A percentile compares a stretch with the other conserved stretches of the same genome.
These are phyloP conservation scores for Luidia sarsii DNA, from an alignment of 53 echinoderm and acorn worm species.

Conservation along the genomic window DNA sequence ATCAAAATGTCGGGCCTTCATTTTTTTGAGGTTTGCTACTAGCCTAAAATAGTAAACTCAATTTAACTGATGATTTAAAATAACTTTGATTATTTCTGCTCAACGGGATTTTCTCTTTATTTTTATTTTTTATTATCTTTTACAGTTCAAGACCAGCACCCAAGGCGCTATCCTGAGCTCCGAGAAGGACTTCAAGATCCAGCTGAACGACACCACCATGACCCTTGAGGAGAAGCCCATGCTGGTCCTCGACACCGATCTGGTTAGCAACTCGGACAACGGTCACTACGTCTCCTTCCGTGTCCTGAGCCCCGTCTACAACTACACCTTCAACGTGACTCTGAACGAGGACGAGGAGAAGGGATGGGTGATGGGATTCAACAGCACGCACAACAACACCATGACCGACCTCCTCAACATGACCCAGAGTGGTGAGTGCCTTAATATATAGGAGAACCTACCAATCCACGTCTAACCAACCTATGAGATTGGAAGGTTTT, in stretches of 20 bases:
- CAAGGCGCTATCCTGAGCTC: slow-evolving; percentile 50
- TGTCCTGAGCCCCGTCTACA: slow-evolving; percentile 61
- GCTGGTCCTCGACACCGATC: slow-evolving; percentile 43
- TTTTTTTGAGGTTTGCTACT: no score
- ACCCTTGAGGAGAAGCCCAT: slow-evolving; percentile 37
- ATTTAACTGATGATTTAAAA: no score
- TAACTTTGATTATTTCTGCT: no score
- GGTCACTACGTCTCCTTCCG: slow-evolving; percentile 44
- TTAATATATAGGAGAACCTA: neutral
- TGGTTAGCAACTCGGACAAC: slow-evolving; percentile 5
- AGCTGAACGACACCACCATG: slow-evolving; percentile 59
- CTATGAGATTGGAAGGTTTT: neutral
- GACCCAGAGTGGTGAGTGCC: slow-evolving; percentile 65
- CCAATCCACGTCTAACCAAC: neutral
- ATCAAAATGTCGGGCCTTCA: no score
- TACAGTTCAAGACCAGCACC: slow-evolving; percentile 60
- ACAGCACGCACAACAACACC: slow-evolving; percentile 61
- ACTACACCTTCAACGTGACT: slow-evolving; percentile 66
- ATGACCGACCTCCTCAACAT: slow-evolving; percentile 65
- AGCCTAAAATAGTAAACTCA: no score
- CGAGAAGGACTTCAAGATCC: slow-evolving; percentile 56
- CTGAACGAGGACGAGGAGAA: slow-evolving; percentile 33
- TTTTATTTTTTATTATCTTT: no score
- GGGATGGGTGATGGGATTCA: slow-evolving; percentile 67
- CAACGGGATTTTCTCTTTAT: no score